Base-by-base conservation (phyloP, 2,797 vertebrate genomes). In the Phylloscopus collybita region DNA sequence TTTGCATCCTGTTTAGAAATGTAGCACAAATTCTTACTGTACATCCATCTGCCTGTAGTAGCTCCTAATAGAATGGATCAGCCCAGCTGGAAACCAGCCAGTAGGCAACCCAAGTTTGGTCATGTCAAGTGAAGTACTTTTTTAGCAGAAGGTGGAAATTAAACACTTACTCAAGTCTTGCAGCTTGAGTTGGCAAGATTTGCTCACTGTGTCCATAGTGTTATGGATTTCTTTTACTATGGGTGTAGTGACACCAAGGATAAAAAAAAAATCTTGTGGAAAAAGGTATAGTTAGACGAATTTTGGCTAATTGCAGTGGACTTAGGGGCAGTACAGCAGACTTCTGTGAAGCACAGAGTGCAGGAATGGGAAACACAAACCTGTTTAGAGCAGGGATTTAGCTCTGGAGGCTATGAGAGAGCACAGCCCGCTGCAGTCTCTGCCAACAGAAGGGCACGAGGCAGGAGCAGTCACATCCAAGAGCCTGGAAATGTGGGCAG, bases 111-210 rank as follows among this genome's bases (percentile, higher is more conserved):
- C 6, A 30, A 72, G 38, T 84, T 72, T 70, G 70, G 73, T 84
- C 86, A 66, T 1, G 4, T 79, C 65, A 54, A 89, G 34, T 38
- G 62, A 92, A 80, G 61, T 57, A 34, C 59, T 78, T 91, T 88
- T 90, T 54, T 47, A 95, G 64, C 64, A 85, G 62, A 79, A 89
- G 19, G 86, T 93, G 93, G 93, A 96, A 95, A 95, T 95, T 92
- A 95, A 97, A 95, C 94, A 96, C 94, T 95, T 93, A 90, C 70
- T 94, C 93, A 96, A 95, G 64, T 16, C 86, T 44, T 94, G 64
- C 36, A 84, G 80, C 62, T 78, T 81, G 53, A 75, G n/a, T 80
- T 95, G 85, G 92, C 73, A 86, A 34, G 40, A 51, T 78, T 81
- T 93, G 70, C 59, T 86, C 50, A 23, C 54, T 4, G 11, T 56